Base-by-base conservation (phyloP, 2,113 vertebrate species). In the Onychostoma macrolepis region DNA sequence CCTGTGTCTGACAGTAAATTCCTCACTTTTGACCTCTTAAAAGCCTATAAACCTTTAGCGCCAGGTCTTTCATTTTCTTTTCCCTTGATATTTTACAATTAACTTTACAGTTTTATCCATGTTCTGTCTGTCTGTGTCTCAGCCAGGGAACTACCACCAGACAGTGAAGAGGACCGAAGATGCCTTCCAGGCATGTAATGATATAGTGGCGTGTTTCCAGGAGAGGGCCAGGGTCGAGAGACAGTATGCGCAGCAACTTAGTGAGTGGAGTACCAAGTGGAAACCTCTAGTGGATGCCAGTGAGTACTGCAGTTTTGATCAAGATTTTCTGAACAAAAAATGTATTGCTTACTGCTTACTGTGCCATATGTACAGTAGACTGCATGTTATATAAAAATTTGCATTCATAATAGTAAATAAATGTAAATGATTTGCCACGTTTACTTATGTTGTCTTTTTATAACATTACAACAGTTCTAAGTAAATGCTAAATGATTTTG, bases 221-320 rank as follows among this genome's bases (percentile, higher is more conserved):
- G 96, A 97, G 90, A 83, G 96, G 17, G 96, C 96, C 0, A 95
- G 95, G 2, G 93, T 96, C 80, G 96, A 97, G 91, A 72, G 94
- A 45, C 95, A 94, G 88, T 97, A 97, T 30, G 95, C 96, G 0
- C 93, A 95, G 91, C 95, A 96, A 91, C 95, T 96, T 75, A 94
- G 92, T 0, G 95, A 96, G 43, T 97, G 96, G 96, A 96, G 94
- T 90, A 94, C 90, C 92, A 96, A 96, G 88, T 96, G 96, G 96
- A 96, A 93, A 76, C 96, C 96, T 6, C 93, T 96, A 3, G 95
- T 96, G 89, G 95, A 96, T 77, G 90, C 94, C 58, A 96, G 96
- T 97, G 86, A 95, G 96, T 93, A 78, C 26, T 78, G 48, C 26
- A 12, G 15, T 33, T 53, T 53, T 53, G 26, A 8, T 76, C 41